Conservation (phyloP, 2,888 invertebrate species). For the Prosopocoilus inquinatus region DNA sequence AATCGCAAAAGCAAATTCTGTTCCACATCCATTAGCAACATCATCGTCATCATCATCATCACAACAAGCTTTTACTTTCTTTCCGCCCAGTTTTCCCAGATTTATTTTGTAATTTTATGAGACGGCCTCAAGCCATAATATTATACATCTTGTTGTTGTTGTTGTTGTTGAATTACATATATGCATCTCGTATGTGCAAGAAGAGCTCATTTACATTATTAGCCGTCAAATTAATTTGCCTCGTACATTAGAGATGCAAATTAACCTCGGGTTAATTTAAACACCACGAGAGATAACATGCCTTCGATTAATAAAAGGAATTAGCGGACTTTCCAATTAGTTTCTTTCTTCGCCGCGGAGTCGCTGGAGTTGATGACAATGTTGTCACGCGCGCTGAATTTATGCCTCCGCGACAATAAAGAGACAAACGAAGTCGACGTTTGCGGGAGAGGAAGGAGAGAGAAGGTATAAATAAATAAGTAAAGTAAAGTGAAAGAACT, state of each 20-base stretch:
- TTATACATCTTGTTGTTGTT: not conserved
- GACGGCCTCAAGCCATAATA: not conserved
- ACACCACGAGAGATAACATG: slow-evolving; percentile 28
- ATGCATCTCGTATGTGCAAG: not conserved
- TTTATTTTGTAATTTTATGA: slow-evolving; percentile 5
- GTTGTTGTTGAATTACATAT: not conserved
- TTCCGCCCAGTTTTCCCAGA: not conserved
- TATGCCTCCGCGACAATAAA: too few species aligned
- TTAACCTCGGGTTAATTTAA: slow-evolving; percentile 31
- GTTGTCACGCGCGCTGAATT: too few species aligned
- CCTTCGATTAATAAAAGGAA: slow-evolving; percentile 27
- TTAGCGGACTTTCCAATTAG: not conserved
- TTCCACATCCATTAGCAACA: too few species aligned
- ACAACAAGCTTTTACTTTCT: too few species aligned
- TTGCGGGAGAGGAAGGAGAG: too few species aligned
- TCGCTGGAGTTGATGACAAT: too few species aligned
- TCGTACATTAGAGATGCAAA: slow-evolving; percentile 31
- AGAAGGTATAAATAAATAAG: too few species aligned
- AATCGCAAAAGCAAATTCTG: not conserved
- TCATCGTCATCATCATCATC: too few species aligned
- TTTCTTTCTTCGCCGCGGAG: too few species aligned
- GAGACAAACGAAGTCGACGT: too few species aligned
- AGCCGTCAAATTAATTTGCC: slow-evolving; percentile 32
- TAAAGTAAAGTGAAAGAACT: too few species aligned
- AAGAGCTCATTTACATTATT: slow-evolving; percentile 29